Evolutionary conservation across 2,113 vertebrate genomes (phyloP).

Genomic region (Mus spicilegus): DNA sequence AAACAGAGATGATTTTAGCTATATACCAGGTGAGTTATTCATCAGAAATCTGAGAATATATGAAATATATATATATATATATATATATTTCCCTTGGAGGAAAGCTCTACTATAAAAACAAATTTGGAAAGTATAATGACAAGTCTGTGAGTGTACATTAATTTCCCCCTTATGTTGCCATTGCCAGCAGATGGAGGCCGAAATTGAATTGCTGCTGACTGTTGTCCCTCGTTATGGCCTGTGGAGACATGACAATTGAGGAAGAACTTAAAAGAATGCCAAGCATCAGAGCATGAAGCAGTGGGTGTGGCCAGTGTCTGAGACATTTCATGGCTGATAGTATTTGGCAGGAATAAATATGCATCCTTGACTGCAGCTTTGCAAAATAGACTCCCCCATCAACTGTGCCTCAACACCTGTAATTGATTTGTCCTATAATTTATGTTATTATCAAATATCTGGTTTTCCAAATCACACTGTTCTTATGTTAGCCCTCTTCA

Average conservation of each 20-base stretch:
- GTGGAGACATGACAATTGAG: slow-evolving; percentile 82
- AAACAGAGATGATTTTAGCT: slow-evolving; percentile 53
- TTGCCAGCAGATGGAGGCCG: slow-evolving; percentile 82
- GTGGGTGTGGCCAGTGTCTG: slow-evolving; percentile 65
- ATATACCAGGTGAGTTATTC: slow-evolving; percentile 53
- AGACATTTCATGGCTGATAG: slow-evolving; percentile 66
- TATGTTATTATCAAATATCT: not conserved
- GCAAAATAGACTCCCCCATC: slow-evolving; percentile 44
- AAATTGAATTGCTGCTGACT: slow-evolving; percentile 83
- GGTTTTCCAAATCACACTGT: slow-evolving; percentile 14
- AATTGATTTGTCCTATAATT: not conserved
- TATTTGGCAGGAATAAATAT: slow-evolving; percentile 69
- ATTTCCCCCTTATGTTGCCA: slow-evolving; percentile 83
- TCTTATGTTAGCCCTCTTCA: not conserved
- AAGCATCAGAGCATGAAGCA: slow-evolving; percentile 77
- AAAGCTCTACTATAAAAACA: slow-evolving; percentile 76
- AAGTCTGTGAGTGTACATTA: slow-evolving; percentile 79
- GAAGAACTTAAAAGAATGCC: slow-evolving; percentile 80
- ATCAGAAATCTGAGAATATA: slow-evolving; percentile 55
- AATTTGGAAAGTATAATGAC: slow-evolving; percentile 76
- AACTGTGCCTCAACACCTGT: not conserved
- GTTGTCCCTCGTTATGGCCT: slow-evolving; percentile 83
- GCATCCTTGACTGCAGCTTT: not conserved
- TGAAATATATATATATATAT: not conserved
- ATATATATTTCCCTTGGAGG: slow-evolving; percentile 71